A percentile compares a stretch with the other conserved stretches of the same genome.
phyloP scores from a whole-genome alignment of 2,113 vertebrate species.

The Centrocercus urophasianus region DNA sequence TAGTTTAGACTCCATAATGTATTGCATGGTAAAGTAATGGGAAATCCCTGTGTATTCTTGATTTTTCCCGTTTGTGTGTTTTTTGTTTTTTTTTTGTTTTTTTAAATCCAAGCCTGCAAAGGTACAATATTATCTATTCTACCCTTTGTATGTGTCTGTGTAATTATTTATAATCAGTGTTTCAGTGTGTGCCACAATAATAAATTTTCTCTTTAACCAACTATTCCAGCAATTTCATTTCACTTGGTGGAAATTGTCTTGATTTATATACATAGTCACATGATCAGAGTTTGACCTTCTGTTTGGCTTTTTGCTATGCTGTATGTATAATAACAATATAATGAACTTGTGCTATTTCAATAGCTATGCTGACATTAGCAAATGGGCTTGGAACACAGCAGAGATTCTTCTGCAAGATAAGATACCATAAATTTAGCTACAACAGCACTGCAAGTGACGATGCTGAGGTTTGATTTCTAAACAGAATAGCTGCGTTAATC shows the following conservation, averaged over 20 bases:
- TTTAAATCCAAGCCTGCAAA: not conserved
- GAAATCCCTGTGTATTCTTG: not conserved
- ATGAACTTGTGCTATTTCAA: conserved; percentile 46
- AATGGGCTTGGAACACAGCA: conserved; percentile 48
- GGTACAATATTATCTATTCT: not conserved
- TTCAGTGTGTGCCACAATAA: conserved; percentile 6
- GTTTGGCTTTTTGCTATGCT: conserved; percentile 40
- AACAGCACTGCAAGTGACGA: not conserved
- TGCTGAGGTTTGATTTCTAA: conserved; percentile 52
- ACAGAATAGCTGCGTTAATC: conserved; percentile 58
- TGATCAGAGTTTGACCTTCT: conserved; percentile 58
- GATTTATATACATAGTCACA: conserved; percentile 57
- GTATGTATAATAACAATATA: conserved; percentile 52
- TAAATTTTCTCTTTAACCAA: conserved; percentile 14
- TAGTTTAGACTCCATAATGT: not conserved
- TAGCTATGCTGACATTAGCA: conserved; percentile 27
- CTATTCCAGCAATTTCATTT: conserved; percentile 42
- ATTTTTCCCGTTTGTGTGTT: not conserved
- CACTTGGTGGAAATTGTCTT: conserved; percentile 45
- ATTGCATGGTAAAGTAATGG: not conserved
- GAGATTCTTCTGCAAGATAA: conserved; percentile 64
- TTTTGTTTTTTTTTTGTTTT: too few species aligned
- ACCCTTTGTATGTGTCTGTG: not conserved
- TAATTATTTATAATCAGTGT: conserved; percentile 3
- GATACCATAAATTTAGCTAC: conserved; percentile 57